phyloP scores from a whole-genome alignment of 2,113 vertebrate genomes.

The Aspidoscelis tigris region DNA sequence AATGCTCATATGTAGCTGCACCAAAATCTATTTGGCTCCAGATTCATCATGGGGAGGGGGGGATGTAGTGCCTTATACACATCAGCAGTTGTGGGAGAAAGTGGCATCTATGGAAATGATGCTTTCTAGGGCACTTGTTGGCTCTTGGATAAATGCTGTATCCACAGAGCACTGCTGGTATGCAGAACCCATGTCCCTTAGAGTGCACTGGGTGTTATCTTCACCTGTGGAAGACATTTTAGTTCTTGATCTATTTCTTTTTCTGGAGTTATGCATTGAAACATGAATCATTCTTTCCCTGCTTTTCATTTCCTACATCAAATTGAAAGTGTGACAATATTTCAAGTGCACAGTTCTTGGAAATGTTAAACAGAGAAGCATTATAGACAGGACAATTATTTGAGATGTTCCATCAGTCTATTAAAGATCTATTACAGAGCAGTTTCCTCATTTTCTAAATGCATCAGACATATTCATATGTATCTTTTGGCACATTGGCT shows the following conservation, averaged over 20 bases:
- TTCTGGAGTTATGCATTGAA: conserved; percentile 7
- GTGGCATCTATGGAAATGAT: neutral
- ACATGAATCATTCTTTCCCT: neutral
- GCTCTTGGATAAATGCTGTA: no score
- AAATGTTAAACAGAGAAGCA: conserved; percentile 20
- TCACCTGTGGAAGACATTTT: no score
- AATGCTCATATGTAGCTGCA: no score
- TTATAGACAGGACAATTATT: conserved; percentile 29
- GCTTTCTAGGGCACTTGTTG: no score
- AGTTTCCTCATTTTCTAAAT: conserved; percentile 48
- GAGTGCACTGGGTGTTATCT: no score
- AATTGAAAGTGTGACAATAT: conserved; percentile 28
- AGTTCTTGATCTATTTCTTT: neutral
- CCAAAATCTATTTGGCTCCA: no score
- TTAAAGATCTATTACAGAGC: conserved; percentile 47
- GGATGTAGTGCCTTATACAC: no score
- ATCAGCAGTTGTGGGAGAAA: no score
- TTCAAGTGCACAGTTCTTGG: conserved; percentile 14
- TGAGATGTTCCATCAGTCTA: conserved; percentile 23
- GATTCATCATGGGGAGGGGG: no score
- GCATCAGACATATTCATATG: conserved; percentile 35
- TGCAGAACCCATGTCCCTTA: no score
- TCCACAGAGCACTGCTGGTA: no score
- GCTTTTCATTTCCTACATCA: neutral
- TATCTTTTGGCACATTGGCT: conserved; percentile 47